Base-by-base conservation (phyloP, 1,140 invertebrate species). In the Drosophila kepulauana region DNA sequence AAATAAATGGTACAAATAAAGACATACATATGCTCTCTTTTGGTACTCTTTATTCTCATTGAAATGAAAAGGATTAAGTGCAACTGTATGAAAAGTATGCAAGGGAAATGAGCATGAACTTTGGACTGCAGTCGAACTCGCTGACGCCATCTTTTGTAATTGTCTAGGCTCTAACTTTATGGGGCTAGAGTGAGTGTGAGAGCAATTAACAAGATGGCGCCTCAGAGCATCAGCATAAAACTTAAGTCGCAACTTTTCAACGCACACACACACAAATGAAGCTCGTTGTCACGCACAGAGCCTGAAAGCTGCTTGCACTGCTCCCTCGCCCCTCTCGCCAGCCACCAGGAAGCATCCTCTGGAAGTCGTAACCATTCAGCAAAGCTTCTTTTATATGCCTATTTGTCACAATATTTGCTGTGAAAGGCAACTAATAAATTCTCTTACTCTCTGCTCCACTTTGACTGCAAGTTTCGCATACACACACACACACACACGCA, bases 361-460 rank as follows among this genome's bases (percentile, higher is more conserved):
- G 45, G 6, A 13, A 52, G 30, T 52, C 45, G 62, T 48, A 13
- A 13, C 46, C 59, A 61, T 74, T 61, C 62, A 62, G 28, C 10
- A 38, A 48, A 38, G 58, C 72, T 79, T 64, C 79, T 81, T 79
- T 76, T 79, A 82, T 86, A 72, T 87, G 56, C 71, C 70, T 78
- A 86, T 87, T 87, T 87, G 82, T 88, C 82, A 79, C 80, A 86
- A 87, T 86, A 84, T 84, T 84, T 85, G 81, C 73, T 66, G 65
- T 84, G 78, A 82, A 82, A 85, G 81, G 81, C 81, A 85, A 82
- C 81, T 82, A 82, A 85, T 85, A 82, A 82, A 85, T 85, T 82
- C 81, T 81, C 77, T 85, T 82, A 76, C 64, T 79, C 64, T 79
- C n/a, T 62, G 38, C 56, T 62, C 43, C 20, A 51, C 43, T 52